These are phyloP conservation scores for Bubo blakistoni DNA, from an alignment of 2,113 vertebrate genomes.

Conservation along the genomic window DNA sequence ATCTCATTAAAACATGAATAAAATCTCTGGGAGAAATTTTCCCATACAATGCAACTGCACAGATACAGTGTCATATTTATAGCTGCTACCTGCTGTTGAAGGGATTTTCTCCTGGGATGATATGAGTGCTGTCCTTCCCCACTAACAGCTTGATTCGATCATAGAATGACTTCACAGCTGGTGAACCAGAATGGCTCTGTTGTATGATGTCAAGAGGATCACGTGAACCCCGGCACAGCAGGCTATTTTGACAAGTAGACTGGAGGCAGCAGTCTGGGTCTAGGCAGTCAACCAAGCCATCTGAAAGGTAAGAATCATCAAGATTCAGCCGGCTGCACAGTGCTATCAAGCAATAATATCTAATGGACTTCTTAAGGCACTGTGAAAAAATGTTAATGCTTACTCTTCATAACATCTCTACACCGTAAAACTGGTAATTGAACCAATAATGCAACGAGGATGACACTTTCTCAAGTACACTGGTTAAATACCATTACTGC, in stretches of 20 bases:
- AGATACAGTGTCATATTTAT: background rate
- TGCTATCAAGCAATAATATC: background rate
- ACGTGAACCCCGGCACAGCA: slow-evolving; percentile 91
- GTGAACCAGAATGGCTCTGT: slow-evolving; percentile 81
- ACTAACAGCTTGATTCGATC: slow-evolving; percentile 95
- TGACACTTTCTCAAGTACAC: background rate
- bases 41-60: background rate
- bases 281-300: slow-evolving; percentile 96
- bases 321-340: background rate
- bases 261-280: slow-evolving; percentile 99
- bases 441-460: background rate
- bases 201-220: slow-evolving; percentile 96
- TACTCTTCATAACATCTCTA: background rate
- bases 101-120: slow-evolving; percentile 95
- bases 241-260: slow-evolving; percentile 92
- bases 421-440: background rate
- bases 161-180: slow-evolving; percentile 91
- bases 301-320: slow-evolving; percentile 72
- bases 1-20: background rate
- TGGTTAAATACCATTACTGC: background rate
- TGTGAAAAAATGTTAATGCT: background rate
- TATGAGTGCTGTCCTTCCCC: slow-evolving; percentile 94
- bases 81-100: slow-evolving; percentile 90
- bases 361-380: background rate
- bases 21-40: background rate